Base-by-base conservation (phyloP, 2,888 invertebrate genomes). In the Neoaliturus tenellus region DNA sequence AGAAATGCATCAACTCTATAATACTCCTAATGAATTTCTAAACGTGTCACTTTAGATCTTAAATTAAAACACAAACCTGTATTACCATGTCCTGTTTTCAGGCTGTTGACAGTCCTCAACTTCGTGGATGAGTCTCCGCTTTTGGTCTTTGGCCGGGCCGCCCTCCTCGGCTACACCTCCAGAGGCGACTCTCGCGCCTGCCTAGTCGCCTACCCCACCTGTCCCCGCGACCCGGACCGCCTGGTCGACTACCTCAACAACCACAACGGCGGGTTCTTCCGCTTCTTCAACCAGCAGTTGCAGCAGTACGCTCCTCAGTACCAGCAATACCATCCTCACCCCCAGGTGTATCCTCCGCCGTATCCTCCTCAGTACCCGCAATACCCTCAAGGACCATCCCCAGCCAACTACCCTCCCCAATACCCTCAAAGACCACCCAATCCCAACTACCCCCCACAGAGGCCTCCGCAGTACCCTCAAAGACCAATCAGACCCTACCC, bases 231-330 rank as follows among this genome's bases (percentile, higher is more conserved):
- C 89, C 93, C 95, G 39, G 94, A 95, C 86, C 93, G 94, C 87
- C 92, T 97, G 12, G 93, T 96, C 48, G 92, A 95, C 89, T 97
- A 97, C 89, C 91, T 97, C 80, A 97, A 97, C 91, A 97, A 96
- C 90, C 94, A 97, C 89, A 96, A 96, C 83, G 97, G 97, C 55
- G 97, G 97, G 0, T 96, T 97, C 90, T 97, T 96, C 89, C 92
- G 95, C 85, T 96, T 95, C 89, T 96, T 96, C 89, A 94, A 88
- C 82, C 84, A 83, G 44, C 84, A 84, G 55, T 82, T 83, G 62
- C 87, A 85, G 20, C 86, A 86, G 81, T 86, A 86, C 85, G 86
- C 83, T 4, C 84, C 81, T 1, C 84, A 86, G 25, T 85, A 86
- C 41, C 86, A 80, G 69, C 81, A 83, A 12, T 85, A 85, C 81